These are phyloP conservation scores for Drosophila rubida DNA, from an alignment of 2,888 invertebrate species.

Conservation along the genomic window DNA sequence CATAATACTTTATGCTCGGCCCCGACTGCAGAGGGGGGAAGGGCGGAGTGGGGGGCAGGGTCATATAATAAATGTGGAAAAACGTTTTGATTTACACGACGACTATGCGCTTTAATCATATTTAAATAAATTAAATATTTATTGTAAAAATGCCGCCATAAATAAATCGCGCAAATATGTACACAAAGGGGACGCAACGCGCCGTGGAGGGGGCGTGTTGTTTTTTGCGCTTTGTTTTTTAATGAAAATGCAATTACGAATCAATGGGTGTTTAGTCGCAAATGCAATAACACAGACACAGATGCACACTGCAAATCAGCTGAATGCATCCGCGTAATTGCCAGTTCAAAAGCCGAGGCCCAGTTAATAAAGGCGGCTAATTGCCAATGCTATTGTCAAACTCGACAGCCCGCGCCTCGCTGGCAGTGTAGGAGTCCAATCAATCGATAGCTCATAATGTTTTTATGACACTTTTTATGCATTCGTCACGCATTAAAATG, in stretches of 20 bases:
- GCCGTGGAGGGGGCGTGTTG: neutral
- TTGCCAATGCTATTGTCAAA: neutral
- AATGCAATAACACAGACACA: neutral
- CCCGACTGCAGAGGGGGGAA: no score
- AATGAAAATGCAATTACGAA: slow-evolving; percentile 36
- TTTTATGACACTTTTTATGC: neutral
- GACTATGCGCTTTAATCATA: slow-evolving; percentile 69
- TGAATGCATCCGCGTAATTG: neutral
- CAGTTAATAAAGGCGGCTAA: neutral
- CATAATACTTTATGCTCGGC: slow-evolving; percentile 44
- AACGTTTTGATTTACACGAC: slow-evolving; percentile 75
- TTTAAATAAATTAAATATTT: slow-evolving; percentile 80
- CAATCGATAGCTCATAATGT: slow-evolving; percentile 3
- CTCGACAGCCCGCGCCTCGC: neutral
- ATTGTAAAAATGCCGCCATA: slow-evolving; percentile 67
- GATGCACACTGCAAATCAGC: neutral
- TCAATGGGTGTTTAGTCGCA: slow-evolving; percentile 30
- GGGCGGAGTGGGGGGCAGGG: no score
- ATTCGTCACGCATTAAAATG: slow-evolving; percentile 47
- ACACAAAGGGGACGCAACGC: slow-evolving; percentile 8
- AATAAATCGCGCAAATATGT: slow-evolving; percentile 70
- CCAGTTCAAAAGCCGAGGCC: neutral
- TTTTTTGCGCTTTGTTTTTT: slow-evolving; percentile 5
- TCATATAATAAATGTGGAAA: slow-evolving; percentile 75
- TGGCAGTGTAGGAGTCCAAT: slow-evolving; percentile 4